Evolutionary conservation across 2,113 vertebrate genomes (phyloP), one percentile per base, ranked within the genome.

Genomic region (Salvelinus namaycush): DNA sequence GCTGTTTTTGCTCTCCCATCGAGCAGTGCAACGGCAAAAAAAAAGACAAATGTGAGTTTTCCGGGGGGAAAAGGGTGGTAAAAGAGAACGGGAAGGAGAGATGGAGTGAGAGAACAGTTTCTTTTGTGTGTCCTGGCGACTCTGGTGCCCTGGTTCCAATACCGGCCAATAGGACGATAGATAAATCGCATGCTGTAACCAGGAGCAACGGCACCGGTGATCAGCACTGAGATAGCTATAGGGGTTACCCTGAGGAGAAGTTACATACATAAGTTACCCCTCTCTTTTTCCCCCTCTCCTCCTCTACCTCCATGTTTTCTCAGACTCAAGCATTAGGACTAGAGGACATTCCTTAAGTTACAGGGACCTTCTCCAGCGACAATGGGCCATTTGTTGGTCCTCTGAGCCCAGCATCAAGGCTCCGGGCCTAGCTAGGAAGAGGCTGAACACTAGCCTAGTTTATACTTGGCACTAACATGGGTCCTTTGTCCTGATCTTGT

Each of bases 41-140:
- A 68, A n/a, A 76, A 89, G 90, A 92, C 70, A 57, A 90, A 92
- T 92, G 88, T 89, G 87, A 87, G 85, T 85, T 92, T 91, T 79
- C 78, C 39, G 64, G 68, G 64, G 71, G 70, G 48, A 29, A 84
- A 80, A 79, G 76, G 1, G 31, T 27, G 27, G 27, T 76, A 79
- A 77, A 79, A 82, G 60, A 51, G 44, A 76, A 79, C 62, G 57
- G 66, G 34, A 66, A 72, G 64, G 62, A 18, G 11, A 60, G 48
- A 71, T 44, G 9, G 54, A 62, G 14, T 4, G 16, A 13, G 65
- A 29, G 6, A 68, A 57, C 22, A 34, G 86, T 81, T 78, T 78
- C 78, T 79, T 81, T 83, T 88, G 79, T 90, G 24, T 86, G 78
- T 54, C 81, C 72, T 69, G 68, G 59, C 57, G 18, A 31, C 72